Evolutionary conservation across 53 echinoderm and acorn worm species (phyloP), one percentile per base, ranked within the genome.

Genomic region (Holothuria leucospilota): DNA sequence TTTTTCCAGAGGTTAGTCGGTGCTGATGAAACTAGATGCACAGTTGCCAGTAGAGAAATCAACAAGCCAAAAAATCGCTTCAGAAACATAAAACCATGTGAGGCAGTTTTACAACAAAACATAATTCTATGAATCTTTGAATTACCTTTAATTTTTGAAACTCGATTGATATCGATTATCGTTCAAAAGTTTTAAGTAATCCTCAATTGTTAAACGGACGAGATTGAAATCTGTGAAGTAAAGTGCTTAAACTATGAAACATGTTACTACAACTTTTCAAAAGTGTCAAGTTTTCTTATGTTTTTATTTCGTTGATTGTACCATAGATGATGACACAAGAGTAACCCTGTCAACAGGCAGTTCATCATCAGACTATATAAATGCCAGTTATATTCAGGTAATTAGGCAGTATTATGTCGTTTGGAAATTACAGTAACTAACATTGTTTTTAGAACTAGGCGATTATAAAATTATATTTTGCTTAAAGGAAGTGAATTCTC

Each of bases 331-430:
- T 63, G 80, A 89, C 24, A 92, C 92, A 56, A 89, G 96, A 62
- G 96, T 96, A 13, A 92, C 56, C 51, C 86, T 96, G 70, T 63
- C 29, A 30, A 13, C 81, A 14, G 87, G 65, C 25, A 87, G 79
- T 14, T 88, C 82, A 74, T 92, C 88, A 28, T 90, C 94, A 11
- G 96, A 96, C 89, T 96, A 96, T 79, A 94, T 96, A 85, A 96
- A 96, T 88, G 96, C 96, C 29, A 92, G 92, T 68, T 96, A 86
- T 77, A 87, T 96, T n/a, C 91, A 96, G 82, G 96, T 94, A 81
- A n/a, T n/a, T n/a, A 92, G 92, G 84, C 16, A 27, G 0, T 59
- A 15, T 6, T 1, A 29, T 30, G 28, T 25, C 34, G 39, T 29
- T 10, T 62, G 1, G 4, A 1, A 2, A 56, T 56, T 16, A 34